Base-by-base conservation (phyloP, 35 echinoderm and acorn worm genomes). In the Diadema setosum region DNA sequence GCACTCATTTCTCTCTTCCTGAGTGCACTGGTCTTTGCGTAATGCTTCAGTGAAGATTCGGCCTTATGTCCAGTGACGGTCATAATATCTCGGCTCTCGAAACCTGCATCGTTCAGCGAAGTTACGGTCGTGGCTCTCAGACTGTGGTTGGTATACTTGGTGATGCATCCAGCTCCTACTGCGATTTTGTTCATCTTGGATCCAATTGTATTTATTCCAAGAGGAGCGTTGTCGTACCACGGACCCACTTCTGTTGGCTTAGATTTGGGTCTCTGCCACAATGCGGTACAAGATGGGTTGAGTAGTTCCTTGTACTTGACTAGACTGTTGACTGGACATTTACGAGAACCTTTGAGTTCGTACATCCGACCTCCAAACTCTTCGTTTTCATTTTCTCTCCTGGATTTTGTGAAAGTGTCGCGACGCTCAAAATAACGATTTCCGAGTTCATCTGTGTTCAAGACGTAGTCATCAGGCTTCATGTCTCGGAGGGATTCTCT, bases 181-280 rank as follows among this genome's bases (percentile, higher is more conserved):
- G 69, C 37, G 27, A 59, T 78, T 39, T 34, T 37, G 35, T 85
- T 85, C 55, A 85, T 2, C 58, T 85, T 85, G 18, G 58, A 39
- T 5, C 7, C 34, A 5, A 84, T 45, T 32, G 50, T n/a, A n/a
- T n/a, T n/a, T n/a, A n/a, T n/a, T n/a, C n/a, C n/a, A n/a, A n/a
- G n/a, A n/a, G n/a, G n/a, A n/a, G 50, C 45, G 6, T 20, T 35
- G n/a, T 17, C 36, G 45, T 91, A 91, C 89, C 89, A 91, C 9
- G 89, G 89, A 30, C 83, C 82, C 52, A 18, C 34, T 7, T 33
- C 25, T 2, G 89, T 63, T 26, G 69, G 21, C 1, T 39, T 14
- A 15, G 42, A 27, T 33, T 82, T 89, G 14, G 75, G 75, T 39
- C 11, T 81, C 29, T 89, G 75, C 87, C 74, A 89, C 30, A 89